Conservation (phyloP, 1,140 invertebrate genomes). For the Drosophila lowei region DNA sequence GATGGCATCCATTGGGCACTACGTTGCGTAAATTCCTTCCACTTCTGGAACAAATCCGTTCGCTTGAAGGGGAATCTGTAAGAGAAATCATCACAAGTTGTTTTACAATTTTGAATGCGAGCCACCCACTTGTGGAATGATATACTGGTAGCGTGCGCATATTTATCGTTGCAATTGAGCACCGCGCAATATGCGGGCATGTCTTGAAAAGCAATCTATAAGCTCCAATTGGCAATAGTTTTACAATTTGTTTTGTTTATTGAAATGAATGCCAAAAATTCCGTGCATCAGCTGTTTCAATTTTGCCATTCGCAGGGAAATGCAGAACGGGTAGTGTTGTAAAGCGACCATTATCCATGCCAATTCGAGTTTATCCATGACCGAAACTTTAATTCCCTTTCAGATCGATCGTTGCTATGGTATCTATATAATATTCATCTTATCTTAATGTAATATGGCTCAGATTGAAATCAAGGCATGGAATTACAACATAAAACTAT, state of each 20-base stretch:
- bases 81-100: not conserved
- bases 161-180: slow-evolving; percentile 78
- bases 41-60: slow-evolving; percentile 71
- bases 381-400: not conserved
- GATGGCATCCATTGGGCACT: slow-evolving; percentile 71
- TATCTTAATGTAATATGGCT: too few species aligned
- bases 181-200: slow-evolving; percentile 81
- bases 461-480: too few species aligned
- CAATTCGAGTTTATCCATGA: too few species aligned
- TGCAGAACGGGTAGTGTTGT: not conserved
- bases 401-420: too few species aligned
- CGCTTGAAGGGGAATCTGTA: slow-evolving; percentile 76
- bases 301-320: slow-evolving; percentile 12
- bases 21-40: slow-evolving; percentile 71
- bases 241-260: not conserved
- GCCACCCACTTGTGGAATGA: slow-evolving; percentile 73
- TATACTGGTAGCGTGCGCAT: slow-evolving; percentile 74
- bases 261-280: not conserved
- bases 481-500: too few species aligned
- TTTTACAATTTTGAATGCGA: not conserved
- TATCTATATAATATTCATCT: too few species aligned
- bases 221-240: not conserved
- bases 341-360: not conserved
- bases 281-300: slow-evolving; percentile 31
- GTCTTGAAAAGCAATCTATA: not conserved